These are phyloP conservation scores for Sylvicapra grimmia DNA, from an alignment of 2,113 vertebrate genomes.

Conservation along the genomic window DNA sequence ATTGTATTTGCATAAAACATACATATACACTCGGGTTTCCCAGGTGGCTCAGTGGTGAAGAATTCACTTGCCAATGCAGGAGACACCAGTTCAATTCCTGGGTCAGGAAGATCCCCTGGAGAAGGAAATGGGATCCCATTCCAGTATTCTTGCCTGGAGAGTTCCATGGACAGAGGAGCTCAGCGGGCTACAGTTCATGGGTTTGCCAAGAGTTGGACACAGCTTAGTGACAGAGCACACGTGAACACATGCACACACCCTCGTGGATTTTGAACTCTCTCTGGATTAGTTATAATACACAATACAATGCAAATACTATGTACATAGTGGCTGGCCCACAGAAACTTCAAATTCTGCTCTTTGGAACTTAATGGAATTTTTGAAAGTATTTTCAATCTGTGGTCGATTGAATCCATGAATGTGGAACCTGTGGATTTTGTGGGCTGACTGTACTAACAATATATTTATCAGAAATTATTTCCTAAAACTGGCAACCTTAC, in stretches of 20 bases:
- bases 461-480: neutral
- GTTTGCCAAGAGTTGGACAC: accelerated
- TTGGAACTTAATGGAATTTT: neutral
- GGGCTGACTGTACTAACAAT: neutral
- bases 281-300: neutral
- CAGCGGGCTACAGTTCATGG: neutral
- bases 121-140: neutral
- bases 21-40: neutral
- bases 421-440: neutral
- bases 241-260: neutral
- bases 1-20: neutral
- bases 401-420: neutral
- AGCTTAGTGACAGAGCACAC: neutral
- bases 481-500: neutral
- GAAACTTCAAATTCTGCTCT: neutral
- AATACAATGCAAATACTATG: neutral
- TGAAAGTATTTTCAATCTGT: neutral
- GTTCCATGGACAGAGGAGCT: neutral
- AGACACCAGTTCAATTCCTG: neutral
- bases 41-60: neutral
- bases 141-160: neutral
- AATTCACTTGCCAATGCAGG: neutral
- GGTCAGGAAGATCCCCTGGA: neutral
- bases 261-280: neutral
- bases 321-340: neutral